Percentiles rank a stretch among this genome's conserved stretches.
Conservation (phyloP, 2,888 invertebrate genomes). For the Cyclophora punctaria region DNA sequence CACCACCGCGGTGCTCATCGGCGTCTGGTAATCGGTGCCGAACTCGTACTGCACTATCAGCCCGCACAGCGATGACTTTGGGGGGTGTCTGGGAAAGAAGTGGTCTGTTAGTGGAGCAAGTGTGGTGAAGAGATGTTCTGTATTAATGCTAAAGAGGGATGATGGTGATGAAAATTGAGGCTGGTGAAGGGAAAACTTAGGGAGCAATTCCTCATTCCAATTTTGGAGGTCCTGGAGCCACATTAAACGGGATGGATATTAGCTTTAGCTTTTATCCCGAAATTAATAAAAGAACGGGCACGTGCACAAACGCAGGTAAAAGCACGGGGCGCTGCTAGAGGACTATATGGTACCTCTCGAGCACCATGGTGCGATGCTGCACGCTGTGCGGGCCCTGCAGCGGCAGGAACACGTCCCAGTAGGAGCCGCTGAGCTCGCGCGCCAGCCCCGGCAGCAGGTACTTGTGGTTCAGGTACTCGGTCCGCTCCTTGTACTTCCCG, state of each 20-base stretch:
- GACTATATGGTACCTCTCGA: constrained; percentile 76
- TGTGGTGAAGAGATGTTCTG: background rate
- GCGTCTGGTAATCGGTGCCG: constrained; percentile 80
- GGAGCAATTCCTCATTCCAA: too few species aligned
- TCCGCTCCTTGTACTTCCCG: constrained; percentile 86
- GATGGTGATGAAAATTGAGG: too few species aligned
- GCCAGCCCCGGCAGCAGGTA: constrained; percentile 80
- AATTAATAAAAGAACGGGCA: too few species aligned
- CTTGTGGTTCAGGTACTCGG: constrained; percentile 79
- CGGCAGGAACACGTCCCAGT: constrained; percentile 91
- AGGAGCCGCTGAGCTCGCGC: constrained; percentile 82
- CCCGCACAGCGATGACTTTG: constrained; percentile 71
- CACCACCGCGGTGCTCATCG: constrained; percentile 85
- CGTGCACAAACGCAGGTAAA: too few species aligned
- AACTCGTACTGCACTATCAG: constrained; percentile 76
- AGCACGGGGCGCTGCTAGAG: too few species aligned
- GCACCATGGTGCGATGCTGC: constrained; percentile 85
- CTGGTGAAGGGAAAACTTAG: too few species aligned
- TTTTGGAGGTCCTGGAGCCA: too few species aligned
- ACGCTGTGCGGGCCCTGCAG: constrained; percentile 86
- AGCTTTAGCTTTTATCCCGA: too few species aligned
- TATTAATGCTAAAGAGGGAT: too few species aligned
- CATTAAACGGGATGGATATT: too few species aligned
- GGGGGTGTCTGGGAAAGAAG: constrained; percentile 33
- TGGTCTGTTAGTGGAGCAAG: too few species aligned